These are phyloP conservation scores for Scrobipalpa atriplicella DNA, from an alignment of 2,888 invertebrate species.

Conservation along the genomic window DNA sequence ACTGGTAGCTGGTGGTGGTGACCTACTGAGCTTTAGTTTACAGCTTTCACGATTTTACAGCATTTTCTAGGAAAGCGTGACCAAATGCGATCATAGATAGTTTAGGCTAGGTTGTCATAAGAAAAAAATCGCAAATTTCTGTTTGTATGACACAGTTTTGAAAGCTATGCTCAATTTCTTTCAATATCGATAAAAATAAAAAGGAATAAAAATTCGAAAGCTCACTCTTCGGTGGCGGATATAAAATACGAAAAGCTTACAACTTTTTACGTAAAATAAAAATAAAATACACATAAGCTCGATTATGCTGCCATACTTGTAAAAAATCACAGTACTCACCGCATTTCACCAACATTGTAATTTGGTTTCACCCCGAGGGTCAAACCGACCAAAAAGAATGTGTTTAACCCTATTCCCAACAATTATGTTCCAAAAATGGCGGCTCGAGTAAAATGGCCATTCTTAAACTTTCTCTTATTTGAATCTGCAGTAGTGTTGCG, in stretches of 20 bases:
- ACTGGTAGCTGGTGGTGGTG: background rate
- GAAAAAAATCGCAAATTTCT: background rate
- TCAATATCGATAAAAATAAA: no score
- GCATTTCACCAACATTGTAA: constrained; percentile 9
- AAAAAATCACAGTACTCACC: background rate
- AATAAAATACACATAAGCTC: background rate
- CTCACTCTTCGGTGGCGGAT: no score
- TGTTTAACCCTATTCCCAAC: constrained; percentile 49
- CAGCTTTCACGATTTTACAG: background rate
- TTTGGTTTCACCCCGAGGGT: constrained; percentile 14
- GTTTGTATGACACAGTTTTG: no score
- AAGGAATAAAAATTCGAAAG: no score
- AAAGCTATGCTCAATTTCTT: no score
- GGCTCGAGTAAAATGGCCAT: constrained; percentile 46
- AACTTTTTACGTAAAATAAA: background rate
- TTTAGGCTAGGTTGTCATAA: background rate
- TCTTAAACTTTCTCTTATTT: constrained; percentile 50
- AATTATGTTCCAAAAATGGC: constrained; percentile 59
- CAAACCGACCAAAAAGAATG: constrained; percentile 28
- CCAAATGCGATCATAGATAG: background rate
- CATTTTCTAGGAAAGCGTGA: background rate
- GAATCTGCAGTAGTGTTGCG: constrained; percentile 43
- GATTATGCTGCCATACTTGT: constrained; percentile 7
- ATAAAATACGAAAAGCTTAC: no score
- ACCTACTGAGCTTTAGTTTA: background rate